Percentiles rank a stretch among this genome's conserved stretches.
Conservation (phyloP, 2,888 invertebrate genomes). For the Lasioglossum leucozonium region DNA sequence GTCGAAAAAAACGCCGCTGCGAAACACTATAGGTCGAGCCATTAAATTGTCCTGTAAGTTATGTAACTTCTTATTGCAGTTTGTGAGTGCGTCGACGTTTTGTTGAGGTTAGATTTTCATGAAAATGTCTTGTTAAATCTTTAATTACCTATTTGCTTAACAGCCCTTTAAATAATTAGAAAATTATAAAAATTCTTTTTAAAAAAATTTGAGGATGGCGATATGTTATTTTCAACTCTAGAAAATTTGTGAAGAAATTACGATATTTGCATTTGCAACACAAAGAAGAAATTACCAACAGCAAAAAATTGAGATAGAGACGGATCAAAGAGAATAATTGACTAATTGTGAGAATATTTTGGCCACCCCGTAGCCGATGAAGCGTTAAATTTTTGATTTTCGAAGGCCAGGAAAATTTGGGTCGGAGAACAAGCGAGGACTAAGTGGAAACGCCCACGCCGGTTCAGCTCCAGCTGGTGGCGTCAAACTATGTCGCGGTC, state of each 20-base stretch:
- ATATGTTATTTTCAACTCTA: too few relatives aligned
- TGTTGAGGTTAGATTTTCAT: not conserved
- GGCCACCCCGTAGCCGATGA: not conserved
- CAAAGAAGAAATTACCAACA: too few relatives aligned
- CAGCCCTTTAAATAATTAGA: too few relatives aligned
- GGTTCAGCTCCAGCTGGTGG: not conserved
- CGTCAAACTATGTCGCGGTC: slow-evolving; percentile 36
- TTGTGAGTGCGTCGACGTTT: not conserved
- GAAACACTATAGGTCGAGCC: not conserved
- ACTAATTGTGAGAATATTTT: not conserved
- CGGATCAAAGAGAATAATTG: not conserved
- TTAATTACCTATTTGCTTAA: too few relatives aligned
- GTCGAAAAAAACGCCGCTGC: slow-evolving; percentile 50
- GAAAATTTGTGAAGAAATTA: too few relatives aligned
- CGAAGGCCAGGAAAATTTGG: not conserved
- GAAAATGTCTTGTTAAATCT: not conserved
- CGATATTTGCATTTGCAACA: too few relatives aligned
- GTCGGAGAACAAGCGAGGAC: not conserved
- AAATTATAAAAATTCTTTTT: too few relatives aligned
- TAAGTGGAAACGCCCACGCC: slow-evolving; percentile 15
- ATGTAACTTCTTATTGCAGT: not conserved
- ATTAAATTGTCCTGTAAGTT: not conserved
- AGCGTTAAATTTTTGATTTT: not conserved
- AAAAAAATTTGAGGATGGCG: too few relatives aligned
- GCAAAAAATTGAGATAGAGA: too few relatives aligned